Percentiles rank a stretch among this genome's conserved stretches.
Conservation (phyloP, 2,797 vertebrate species). For the Hapalemur alaotrensis region DNA sequence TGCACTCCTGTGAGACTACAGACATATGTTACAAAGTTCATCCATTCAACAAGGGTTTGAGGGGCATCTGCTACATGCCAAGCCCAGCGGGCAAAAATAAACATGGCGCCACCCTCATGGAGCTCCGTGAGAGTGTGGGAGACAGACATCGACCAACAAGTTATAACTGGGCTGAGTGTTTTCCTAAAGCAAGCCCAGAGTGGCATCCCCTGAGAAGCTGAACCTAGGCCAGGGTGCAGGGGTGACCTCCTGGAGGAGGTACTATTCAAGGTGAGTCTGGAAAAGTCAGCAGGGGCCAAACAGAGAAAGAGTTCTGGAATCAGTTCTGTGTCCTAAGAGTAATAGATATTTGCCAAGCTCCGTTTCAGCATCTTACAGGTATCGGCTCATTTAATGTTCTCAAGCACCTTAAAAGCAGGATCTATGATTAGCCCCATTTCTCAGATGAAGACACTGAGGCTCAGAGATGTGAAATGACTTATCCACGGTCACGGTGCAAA, state of each 20-base stretch:
- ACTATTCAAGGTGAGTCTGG: not conserved
- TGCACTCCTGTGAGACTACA: not conserved
- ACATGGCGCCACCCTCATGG: not conserved
- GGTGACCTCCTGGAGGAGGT: not conserved
- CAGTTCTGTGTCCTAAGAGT: not conserved
- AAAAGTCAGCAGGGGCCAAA: not conserved
- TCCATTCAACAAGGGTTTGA: not conserved
- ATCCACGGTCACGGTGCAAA: not conserved
- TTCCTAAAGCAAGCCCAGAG: not conserved
- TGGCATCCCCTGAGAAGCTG: not conserved
- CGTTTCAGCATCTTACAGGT: not conserved
- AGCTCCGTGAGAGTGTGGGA: not conserved
- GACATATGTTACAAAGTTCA: not conserved
- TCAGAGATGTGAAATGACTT: constrained; percentile 9
- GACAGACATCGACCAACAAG: not conserved
- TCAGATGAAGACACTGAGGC: not conserved
- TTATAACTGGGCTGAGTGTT: not conserved
- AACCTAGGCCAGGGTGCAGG: not conserved
- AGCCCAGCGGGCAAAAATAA: not conserved
- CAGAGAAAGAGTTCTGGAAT: not conserved
- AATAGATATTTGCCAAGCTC: not conserved
- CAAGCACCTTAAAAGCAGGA: not conserved
- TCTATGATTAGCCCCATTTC: not conserved
- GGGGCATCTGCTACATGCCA: not conserved
- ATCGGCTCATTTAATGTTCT: not conserved